These are phyloP conservation scores for Dicyrtomina minuta DNA, from an alignment of 2,888 invertebrate species.

Conservation along the genomic window DNA sequence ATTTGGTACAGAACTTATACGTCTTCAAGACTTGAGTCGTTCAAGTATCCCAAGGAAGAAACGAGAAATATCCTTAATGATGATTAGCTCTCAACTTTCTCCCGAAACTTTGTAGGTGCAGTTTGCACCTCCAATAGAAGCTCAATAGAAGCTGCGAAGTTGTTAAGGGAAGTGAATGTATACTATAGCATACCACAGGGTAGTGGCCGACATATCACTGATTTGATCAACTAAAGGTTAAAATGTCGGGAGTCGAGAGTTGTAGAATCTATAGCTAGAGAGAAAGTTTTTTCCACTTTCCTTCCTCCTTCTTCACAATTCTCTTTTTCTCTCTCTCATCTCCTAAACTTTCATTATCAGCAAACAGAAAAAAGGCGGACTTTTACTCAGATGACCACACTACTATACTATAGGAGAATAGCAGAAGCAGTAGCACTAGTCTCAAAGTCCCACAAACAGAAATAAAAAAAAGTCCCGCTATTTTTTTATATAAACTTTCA, in stretches of 20 bases:
- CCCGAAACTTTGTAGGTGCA: no score
- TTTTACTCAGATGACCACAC: background rate
- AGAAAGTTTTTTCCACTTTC: background rate
- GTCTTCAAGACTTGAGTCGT: no score
- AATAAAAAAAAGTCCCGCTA: no score
- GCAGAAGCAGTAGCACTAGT: no score
- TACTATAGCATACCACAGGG: background rate
- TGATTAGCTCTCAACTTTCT: no score
- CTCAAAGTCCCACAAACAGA: no score
- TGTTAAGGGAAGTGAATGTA: background rate
- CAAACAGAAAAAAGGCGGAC: slow-evolving; percentile 24
- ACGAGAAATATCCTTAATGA: no score
- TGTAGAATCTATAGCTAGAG: background rate
- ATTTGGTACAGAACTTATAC: no score
- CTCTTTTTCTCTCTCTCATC: background rate
- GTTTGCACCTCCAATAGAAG: background rate
- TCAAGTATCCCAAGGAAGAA: no score
- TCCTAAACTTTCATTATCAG: slow-evolving; percentile 11
- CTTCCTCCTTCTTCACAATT: slow-evolving; percentile 4
- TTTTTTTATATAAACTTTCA: no score
- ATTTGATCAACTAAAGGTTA: slow-evolving; percentile 19
- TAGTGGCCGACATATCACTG: background rate
- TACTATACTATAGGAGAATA: no score
- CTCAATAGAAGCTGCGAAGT: background rate
- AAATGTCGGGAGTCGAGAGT: background rate